Evolutionary conservation across 2,113 vertebrate genomes (phyloP).

Genomic region (Petaurus breviceps): DNA sequence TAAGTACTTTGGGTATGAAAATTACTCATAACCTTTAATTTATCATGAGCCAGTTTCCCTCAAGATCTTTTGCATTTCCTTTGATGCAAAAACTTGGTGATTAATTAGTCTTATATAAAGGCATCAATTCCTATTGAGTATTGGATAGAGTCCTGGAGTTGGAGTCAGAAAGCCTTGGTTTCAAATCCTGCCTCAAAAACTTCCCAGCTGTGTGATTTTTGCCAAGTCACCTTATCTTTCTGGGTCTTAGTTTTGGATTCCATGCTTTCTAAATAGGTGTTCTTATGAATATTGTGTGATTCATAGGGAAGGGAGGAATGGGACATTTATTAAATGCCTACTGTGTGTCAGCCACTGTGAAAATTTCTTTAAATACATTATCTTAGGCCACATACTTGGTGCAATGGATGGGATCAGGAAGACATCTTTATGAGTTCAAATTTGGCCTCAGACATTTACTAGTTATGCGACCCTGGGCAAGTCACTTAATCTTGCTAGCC

Average conservation of each 20-base stretch:
- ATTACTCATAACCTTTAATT: neutral
- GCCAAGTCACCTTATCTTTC: neutral
- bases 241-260: neutral
- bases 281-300: too few species aligned
- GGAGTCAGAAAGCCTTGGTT: neutral
- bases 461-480: neutral
- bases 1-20: neutral
- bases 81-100: neutral
- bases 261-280: neutral
- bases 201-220: neutral
- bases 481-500: too few species aligned
- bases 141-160: neutral
- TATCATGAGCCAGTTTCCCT: neutral
- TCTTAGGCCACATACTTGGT: neutral
- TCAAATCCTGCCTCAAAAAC: neutral
- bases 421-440: too few species aligned
- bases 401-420: too few species aligned
- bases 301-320: neutral
- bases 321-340: neutral
- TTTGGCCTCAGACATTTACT: neutral
- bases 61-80: neutral
- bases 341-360: neutral
- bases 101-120: neutral
- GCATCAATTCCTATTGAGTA: neutral
- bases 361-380: neutral